Conservation (phyloP, 2,888 invertebrate genomes). For the Hecatera dysodea region DNA sequence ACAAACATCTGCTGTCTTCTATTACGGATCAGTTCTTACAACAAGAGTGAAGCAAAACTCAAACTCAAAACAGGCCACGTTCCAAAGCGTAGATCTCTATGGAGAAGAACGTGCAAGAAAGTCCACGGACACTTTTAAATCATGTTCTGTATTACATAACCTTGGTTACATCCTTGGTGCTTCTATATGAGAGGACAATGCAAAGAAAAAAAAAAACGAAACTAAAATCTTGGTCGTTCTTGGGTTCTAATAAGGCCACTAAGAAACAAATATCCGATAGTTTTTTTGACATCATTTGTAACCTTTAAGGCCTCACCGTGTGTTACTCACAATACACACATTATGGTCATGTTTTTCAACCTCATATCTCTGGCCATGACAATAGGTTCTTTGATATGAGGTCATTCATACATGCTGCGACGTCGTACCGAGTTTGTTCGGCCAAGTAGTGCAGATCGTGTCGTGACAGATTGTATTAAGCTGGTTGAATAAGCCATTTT, state of each 20-base stretch:
- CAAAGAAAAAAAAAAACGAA: no score
- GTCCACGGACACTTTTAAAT: no score
- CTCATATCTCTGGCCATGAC: conserved; percentile 44
- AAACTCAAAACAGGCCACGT: no score
- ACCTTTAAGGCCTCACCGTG: conserved; percentile 42
- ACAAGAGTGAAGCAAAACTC: no score
- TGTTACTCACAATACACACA: conserved; percentile 46
- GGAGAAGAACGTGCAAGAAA: no score
- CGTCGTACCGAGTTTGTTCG: conserved; percentile 38
- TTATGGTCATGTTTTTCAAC: conserved; percentile 50
- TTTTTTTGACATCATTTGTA: conserved; percentile 28
- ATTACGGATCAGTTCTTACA: no score
- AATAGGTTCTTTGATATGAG: conserved; percentile 56
- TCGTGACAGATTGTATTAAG: conserved; percentile 51
- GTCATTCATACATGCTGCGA: conserved; percentile 34
- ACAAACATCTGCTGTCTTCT: no score
- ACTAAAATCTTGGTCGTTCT: no score
- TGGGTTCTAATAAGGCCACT: conserved; percentile 13
- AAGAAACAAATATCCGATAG: conserved; percentile 7
- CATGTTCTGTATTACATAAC: no score
- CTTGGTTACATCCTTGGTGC: no score
- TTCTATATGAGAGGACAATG: no score
- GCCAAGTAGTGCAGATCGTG: conserved; percentile 54
- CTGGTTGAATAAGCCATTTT: conserved; percentile 54
- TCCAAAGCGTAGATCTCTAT: no score